Evolutionary conservation across 1,140 invertebrate species (phyloP).

Genomic region (Meloidogyne chitwoodi): DNA sequence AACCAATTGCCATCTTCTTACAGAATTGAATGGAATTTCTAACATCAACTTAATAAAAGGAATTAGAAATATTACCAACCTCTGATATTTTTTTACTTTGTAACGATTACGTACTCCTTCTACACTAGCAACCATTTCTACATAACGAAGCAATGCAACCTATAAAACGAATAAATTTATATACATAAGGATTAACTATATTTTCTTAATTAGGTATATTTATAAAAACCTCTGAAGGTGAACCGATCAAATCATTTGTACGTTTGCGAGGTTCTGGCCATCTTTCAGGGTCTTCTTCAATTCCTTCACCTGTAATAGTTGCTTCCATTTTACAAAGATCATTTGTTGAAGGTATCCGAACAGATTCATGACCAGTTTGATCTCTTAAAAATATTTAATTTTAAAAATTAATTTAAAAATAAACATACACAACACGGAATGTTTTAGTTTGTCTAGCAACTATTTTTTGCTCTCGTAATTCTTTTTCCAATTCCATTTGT

Average conservation of each 20-base stretch:
- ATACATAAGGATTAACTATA: not conserved
- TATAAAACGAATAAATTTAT: conserved; percentile 30
- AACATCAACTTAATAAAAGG: conserved; percentile 43
- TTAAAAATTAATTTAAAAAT: not conserved
- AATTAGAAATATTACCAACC: too few relatives aligned
- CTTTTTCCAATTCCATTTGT: conserved; percentile 45
- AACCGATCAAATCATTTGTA: conserved; percentile 14
- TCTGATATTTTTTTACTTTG: too few relatives aligned
- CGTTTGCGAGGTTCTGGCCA: not conserved
- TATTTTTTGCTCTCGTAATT: conserved; percentile 34
- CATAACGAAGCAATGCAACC: conserved; percentile 55
- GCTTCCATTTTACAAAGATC: conserved; percentile 27
- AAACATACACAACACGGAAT: conserved; percentile 56
- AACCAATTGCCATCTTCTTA: conserved; percentile 54
- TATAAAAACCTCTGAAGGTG: not conserved
- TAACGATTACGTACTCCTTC: conserved; percentile 43
- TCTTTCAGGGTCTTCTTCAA: conserved; percentile 5
- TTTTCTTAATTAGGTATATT: not conserved
- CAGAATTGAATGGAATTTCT: conserved; percentile 58
- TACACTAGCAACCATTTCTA: conserved; percentile 48
- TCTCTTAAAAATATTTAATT: conserved; percentile 26
- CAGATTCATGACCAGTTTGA: conserved; percentile 38
- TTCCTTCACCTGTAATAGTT: conserved; percentile 2
- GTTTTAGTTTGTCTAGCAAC: conserved; percentile 45
- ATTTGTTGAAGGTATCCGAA: conserved; percentile 36